Percentiles rank a stretch among this genome's conserved stretches.
Evolutionary conservation across 37 sponge, comb jelly and placozoan species (phyloP).

Genomic region (Beroe ovata): DNA sequence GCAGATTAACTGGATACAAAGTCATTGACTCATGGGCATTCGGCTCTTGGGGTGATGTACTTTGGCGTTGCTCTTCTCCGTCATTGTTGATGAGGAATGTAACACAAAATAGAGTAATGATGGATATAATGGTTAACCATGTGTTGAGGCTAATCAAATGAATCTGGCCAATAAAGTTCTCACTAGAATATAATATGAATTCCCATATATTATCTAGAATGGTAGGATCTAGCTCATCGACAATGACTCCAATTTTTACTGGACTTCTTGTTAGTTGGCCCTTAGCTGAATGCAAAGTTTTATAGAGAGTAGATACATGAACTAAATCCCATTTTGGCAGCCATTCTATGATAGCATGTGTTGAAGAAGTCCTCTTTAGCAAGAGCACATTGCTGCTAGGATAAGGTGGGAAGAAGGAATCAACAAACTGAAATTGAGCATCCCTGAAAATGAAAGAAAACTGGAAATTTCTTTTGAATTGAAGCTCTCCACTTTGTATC

Average conservation of each 20-base stretch:
- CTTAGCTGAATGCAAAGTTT: not conserved
- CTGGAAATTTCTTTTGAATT: slow-evolving; percentile 44
- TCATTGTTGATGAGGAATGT: slow-evolving; percentile 62
- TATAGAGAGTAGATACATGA: not conserved
- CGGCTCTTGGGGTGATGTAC: not conserved
- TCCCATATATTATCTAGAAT: slow-evolving; percentile 28
- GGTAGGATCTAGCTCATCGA: slow-evolving; percentile 31
- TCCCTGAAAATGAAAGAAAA: slow-evolving; percentile 57
- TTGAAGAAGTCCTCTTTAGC: not conserved
- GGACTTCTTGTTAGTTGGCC: not conserved
- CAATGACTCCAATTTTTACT: slow-evolving; percentile 18
- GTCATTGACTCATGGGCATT: not conserved
- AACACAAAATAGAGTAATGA: slow-evolving; percentile 47
- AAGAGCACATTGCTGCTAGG: slow-evolving; percentile 6
- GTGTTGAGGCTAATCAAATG: slow-evolving; percentile 50
- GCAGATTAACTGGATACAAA: not conserved
- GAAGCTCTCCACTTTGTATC: slow-evolving; percentile 22
- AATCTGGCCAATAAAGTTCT: slow-evolving; percentile 33
- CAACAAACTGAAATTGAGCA: slow-evolving; percentile 47
- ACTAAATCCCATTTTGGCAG: slow-evolving; percentile 42
- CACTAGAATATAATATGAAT: slow-evolving; percentile 3
- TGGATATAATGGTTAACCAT: slow-evolving; percentile 19
- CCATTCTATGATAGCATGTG: not conserved
- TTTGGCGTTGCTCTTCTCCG: not conserved
- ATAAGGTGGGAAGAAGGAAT: slow-evolving; percentile 60